These are phyloP conservation scores for Chunga burmeisteri DNA, from an alignment of 2,113 vertebrate species.

Conservation along the genomic window DNA sequence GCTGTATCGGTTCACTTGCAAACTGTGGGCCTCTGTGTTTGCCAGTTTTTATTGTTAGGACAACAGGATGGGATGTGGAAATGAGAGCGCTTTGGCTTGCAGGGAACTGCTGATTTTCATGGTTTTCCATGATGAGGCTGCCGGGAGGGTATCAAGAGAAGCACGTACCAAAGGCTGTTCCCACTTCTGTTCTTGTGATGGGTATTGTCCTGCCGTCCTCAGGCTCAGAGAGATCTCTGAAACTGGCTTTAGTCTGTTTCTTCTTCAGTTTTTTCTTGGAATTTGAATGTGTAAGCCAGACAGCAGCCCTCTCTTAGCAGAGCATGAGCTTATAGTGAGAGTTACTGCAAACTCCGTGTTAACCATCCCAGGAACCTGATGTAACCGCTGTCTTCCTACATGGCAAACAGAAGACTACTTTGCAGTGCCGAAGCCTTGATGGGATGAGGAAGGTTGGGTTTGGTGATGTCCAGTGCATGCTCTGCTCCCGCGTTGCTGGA, in stretches of 20 bases:
- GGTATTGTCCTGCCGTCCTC: not conserved
- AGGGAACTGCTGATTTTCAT: not conserved
- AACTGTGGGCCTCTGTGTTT: not conserved
- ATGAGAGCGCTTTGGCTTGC: not conserved
- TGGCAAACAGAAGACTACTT: accelerated
- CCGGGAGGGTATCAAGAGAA: not conserved
- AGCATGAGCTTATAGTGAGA: accelerated
- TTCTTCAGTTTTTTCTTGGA: not conserved
- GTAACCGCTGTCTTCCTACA: not conserved
- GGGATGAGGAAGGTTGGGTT: not conserved
- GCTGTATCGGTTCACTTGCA: not conserved
- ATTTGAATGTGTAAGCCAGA: not conserved
- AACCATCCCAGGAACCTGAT: not conserved
- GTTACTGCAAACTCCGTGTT: not conserved
- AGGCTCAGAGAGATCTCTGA: not conserved
- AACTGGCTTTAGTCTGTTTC: not conserved
- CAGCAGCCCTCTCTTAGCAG: not conserved
- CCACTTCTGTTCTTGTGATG: not conserved
- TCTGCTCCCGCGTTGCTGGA: not conserved
- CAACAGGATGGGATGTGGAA: not conserved
- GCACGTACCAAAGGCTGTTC: not conserved
- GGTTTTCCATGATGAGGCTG: not conserved
- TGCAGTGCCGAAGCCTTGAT: not conserved
- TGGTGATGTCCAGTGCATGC: not conserved
- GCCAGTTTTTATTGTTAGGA: not conserved